phyloP scores from a whole-genome alignment of 2,113 vertebrate genomes.

The Pangasianodon gigas region DNA sequence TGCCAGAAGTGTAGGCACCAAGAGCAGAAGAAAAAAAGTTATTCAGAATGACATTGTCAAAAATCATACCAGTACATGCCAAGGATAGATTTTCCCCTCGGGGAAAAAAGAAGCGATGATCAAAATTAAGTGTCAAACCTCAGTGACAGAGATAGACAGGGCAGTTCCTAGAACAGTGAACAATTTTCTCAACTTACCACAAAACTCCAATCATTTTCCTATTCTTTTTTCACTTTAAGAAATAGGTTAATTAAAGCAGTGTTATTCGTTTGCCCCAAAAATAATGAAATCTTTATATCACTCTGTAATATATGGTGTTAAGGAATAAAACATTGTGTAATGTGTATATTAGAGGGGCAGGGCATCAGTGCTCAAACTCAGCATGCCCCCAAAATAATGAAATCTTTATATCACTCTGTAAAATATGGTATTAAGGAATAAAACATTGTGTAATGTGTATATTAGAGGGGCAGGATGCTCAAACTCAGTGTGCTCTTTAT shows the following conservation, averaged over 20 bases:
- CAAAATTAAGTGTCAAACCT: constrained; percentile 18
- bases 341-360: not conserved
- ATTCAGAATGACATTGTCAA: constrained; percentile 1
- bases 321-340: not conserved
- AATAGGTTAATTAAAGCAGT: not conserved
- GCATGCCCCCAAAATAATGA: not conserved
- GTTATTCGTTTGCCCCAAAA: not conserved
- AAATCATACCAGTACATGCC: constrained; percentile 19
- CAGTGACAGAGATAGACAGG: constrained; percentile 29
- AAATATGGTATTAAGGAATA: not conserved
- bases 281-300: not conserved
- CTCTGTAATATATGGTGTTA: not conserved
- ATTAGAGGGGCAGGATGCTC: not conserved
- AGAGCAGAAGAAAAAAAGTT: constrained; percentile 6
- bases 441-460: not conserved
- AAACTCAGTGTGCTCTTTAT: not conserved
- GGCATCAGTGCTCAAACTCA: not conserved
- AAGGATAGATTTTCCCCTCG: not conserved
- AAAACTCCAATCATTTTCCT: not conserved
- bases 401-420: not conserved
- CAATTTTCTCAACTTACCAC: not conserved
- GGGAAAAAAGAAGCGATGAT: constrained; percentile 26
- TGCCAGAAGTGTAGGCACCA: constrained; percentile 1
- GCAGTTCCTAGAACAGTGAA: not conserved
- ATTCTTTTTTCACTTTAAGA: not conserved